Evolutionary conservation across 2,113 vertebrate species (phyloP).

Genomic region (Ceyx cyanopectus): DNA sequence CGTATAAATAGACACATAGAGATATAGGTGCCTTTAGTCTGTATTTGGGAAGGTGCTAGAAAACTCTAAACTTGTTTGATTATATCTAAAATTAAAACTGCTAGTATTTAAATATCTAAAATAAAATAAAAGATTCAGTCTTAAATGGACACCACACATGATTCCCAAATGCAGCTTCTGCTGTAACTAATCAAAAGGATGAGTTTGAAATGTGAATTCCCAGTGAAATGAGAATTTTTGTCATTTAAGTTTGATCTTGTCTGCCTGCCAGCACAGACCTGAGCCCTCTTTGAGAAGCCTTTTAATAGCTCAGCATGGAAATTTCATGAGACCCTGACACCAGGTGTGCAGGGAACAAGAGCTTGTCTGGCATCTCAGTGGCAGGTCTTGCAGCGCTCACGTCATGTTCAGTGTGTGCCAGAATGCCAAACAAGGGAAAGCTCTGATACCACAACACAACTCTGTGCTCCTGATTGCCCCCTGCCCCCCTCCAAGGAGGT

Average conservation of each 20-base stretch:
- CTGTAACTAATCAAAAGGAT: not conserved
- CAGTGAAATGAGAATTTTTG: not conserved
- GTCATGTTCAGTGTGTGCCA: not conserved
- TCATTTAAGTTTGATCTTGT: not conserved
- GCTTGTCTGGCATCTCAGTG: not conserved
- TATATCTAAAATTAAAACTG: not conserved
- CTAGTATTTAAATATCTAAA: not conserved
- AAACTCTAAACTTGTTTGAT: not conserved
- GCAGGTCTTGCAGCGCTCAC: rapidly evolving
- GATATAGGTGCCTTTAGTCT: not conserved
- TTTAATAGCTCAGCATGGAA: not conserved
- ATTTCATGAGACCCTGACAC: not conserved
- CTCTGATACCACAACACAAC: not conserved
- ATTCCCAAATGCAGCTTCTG: not conserved
- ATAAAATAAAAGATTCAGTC: not conserved
- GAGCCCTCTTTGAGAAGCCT: not conserved
- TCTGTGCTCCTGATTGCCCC: not conserved
- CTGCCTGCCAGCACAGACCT: not conserved
- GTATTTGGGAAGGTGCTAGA: not conserved
- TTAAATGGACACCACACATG: not conserved
- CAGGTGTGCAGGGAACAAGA: not conserved
- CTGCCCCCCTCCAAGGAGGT: not conserved
- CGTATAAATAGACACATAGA: not conserved
- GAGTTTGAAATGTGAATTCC: not conserved
- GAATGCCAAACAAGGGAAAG: not conserved